A percentile compares a stretch with the other conserved stretches of the same genome.
Evolutionary conservation across 2,113 vertebrate genomes (phyloP).

Genomic region (Clarias batrachus): DNA sequence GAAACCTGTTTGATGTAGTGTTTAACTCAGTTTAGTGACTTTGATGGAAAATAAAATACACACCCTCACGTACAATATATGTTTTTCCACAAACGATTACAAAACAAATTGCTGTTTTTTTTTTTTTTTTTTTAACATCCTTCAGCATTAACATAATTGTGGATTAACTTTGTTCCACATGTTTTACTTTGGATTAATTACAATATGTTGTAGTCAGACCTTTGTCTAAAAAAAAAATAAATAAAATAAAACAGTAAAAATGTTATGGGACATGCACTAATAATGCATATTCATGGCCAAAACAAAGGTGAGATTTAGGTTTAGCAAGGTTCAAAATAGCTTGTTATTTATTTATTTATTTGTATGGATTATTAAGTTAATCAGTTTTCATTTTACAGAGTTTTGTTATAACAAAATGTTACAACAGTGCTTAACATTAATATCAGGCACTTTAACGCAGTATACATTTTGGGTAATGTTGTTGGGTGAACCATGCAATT

Average conservation of each 20-base stretch:
- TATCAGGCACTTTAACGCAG: not conserved
- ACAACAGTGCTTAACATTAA: not conserved
- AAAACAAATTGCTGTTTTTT: not conserved
- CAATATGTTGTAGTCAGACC: too few relatives aligned
- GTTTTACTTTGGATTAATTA: not conserved
- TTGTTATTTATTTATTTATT: not conserved
- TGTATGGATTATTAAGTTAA: not conserved
- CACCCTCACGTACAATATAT: not conserved
- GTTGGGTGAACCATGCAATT: not conserved
- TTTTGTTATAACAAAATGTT: not conserved
- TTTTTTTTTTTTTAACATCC: not conserved
- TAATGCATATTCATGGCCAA: not conserved
- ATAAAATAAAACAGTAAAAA: not conserved
- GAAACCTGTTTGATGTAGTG: not conserved
- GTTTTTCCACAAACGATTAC: not conserved
- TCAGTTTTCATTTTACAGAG: not conserved
- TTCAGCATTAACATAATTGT: not conserved
- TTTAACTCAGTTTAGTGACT: not conserved
- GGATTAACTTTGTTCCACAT: not conserved
- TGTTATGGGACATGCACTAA: not conserved
- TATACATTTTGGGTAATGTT: not conserved
- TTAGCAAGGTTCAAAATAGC: not conserved
- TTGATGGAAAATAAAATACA: not conserved
- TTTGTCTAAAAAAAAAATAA: not conserved
- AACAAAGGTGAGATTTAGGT: not conserved